Evolutionary conservation across 2,797 vertebrate genomes (phyloP).

Genomic region (Octomys mimax): DNA sequence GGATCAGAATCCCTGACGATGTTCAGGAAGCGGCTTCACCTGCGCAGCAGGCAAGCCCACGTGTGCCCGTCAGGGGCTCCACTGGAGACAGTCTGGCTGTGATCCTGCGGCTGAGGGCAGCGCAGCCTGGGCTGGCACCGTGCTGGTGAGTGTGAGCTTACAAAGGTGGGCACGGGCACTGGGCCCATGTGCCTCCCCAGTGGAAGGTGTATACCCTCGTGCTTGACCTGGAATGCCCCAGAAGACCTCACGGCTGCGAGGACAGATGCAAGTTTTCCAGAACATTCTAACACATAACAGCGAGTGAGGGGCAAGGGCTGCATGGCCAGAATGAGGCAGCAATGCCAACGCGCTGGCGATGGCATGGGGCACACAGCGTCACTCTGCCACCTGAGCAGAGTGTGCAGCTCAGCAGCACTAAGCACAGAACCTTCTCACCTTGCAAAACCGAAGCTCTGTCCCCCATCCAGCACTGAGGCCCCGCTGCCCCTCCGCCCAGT

Average conservation of each 20-base stretch:
- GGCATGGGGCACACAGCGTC: neutral
- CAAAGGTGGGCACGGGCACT: accelerated
- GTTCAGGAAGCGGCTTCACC: accelerated
- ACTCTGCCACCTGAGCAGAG: accelerated
- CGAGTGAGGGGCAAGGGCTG: too few species aligned
- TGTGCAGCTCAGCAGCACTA: accelerated
- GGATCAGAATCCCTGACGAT: accelerated
- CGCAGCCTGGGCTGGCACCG: neutral
- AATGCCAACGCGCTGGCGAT: accelerated
- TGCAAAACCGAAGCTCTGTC: neutral
- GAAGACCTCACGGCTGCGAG: neutral
- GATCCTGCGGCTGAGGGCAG: accelerated
- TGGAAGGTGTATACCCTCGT: accelerated
- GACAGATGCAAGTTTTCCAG: neutral
- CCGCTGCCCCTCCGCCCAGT: accelerated
- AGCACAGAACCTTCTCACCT: accelerated
- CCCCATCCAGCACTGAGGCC: neutral
- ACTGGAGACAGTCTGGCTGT: accelerated
- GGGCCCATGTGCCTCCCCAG: accelerated
- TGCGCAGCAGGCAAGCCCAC: accelerated
- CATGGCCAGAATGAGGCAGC: accelerated
- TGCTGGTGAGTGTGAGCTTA: accelerated
- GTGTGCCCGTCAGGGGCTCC: accelerated
- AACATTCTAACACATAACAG: accelerated
- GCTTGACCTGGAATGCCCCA: neutral